These are phyloP conservation scores for Lophotis ruficrista DNA, from an alignment of 2,113 vertebrate genomes.

Conservation along the genomic window DNA sequence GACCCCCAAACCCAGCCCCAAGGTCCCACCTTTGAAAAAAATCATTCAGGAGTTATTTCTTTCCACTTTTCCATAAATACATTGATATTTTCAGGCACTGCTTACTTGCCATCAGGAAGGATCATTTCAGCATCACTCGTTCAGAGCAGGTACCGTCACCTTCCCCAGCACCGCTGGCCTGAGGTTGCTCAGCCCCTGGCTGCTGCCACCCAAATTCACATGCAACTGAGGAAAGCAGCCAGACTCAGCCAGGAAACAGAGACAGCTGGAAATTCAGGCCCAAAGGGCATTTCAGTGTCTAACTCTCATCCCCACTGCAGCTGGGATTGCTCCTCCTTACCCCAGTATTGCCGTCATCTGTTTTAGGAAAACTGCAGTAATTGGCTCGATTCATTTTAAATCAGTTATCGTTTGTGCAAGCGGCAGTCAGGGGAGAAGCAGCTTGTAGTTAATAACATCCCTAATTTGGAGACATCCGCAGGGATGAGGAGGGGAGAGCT, in stretches of 20 bases:
- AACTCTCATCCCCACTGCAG: background rate
- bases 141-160: background rate
- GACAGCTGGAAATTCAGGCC: background rate
- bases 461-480: background rate
- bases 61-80: background rate
- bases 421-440: conserved; percentile 24
- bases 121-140: background rate
- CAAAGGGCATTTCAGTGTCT: conserved; percentile 5
- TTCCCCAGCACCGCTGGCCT: background rate
- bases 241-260: background rate
- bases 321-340: conserved; percentile 22
- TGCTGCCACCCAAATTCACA: background rate
- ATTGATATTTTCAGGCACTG: background rate
- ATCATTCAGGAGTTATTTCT: too few species aligned
- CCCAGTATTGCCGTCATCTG: background rate
- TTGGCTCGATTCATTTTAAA: conserved; percentile 64
- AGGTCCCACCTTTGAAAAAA: background rate
- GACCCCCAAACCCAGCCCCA: background rate
- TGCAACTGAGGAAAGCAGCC: background rate
- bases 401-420: conserved; percentile 46
- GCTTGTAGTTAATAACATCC: conserved; percentile 15
- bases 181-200: background rate
- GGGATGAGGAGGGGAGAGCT: background rate
- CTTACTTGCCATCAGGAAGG: background rate
- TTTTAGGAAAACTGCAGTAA: conserved; percentile 27